These are phyloP conservation scores for Hydractinia symbiolongicarpus DNA, from an alignment of 30 jellyfish, hydroid and myxozoan species.

Conservation along the genomic window DNA sequence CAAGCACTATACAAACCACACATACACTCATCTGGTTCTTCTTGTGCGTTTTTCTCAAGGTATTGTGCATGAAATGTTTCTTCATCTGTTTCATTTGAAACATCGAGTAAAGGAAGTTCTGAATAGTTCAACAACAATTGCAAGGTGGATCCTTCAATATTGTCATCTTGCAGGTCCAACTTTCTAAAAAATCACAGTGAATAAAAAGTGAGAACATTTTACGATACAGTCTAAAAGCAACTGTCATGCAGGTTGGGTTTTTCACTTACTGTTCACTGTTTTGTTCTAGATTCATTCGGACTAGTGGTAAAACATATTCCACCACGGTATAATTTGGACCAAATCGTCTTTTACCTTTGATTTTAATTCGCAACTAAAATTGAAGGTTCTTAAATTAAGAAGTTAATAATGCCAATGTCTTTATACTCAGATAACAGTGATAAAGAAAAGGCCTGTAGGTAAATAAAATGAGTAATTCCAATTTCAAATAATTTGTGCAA, in stretches of 20 bases:
- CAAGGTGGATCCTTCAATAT: slow-evolving; percentile 70
- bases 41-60: slow-evolving; percentile 42
- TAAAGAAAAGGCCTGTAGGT: too few relatives aligned
- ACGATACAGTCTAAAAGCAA: neutral
- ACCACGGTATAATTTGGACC: slow-evolving; percentile 86
- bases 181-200: slow-evolving; percentile 39
- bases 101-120: slow-evolving; percentile 69
- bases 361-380: slow-evolving; percentile 67
- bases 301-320: slow-evolving; percentile 80
- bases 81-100: slow-evolving; percentile 53
- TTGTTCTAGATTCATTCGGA: slow-evolving; percentile 69
- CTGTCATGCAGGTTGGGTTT: neutral
- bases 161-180: slow-evolving; percentile 60
- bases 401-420: neutral
- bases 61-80: slow-evolving; percentile 57
- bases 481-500: too few relatives aligned
- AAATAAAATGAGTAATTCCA: too few relatives aligned
- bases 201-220: neutral
- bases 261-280: slow-evolving; percentile 73
- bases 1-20: neutral
- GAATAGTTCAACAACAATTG: slow-evolving; percentile 70
- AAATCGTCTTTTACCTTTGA: slow-evolving; percentile 88
- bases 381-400: neutral
- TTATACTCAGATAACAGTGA: too few relatives aligned
- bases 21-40: slow-evolving; percentile 75